Evolutionary conservation across 2,797 vertebrate genomes (phyloP), one percentile per base, ranked within the genome.

Genomic region (Psittacula derbiana): DNA sequence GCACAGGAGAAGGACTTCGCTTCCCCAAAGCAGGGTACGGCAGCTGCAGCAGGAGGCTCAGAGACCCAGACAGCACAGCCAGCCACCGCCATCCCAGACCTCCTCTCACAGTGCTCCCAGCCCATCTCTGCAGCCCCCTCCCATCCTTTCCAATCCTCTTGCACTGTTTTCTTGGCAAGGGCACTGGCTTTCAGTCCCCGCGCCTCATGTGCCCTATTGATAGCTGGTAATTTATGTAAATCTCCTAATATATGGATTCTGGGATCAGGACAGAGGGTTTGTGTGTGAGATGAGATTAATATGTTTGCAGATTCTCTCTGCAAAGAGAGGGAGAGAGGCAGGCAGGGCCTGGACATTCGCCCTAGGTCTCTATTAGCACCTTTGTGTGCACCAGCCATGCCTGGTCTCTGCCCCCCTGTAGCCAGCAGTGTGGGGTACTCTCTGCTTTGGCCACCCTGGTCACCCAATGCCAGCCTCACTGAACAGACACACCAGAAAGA

Each of bases 211-310:
- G 90, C 88, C 96, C 95, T 92, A 94, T 96, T 96, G 96, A 97
- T 97, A 97, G 96, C 95, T 80, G 60, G 95, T 96, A 97, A 97
- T 97, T 95, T 97, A 97, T 97, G 96, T 93, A 97, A 97, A 96
- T 97, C 96, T 96, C 93, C 96, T 96, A 95, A 94, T 94, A 96
- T 96, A 96, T 95, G 96, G 96, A 95, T 96, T 96, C 96, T 97
- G 95, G 96, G 95, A 96, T 97, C 95, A 95, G 94, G 91, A 93
- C 41, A 0, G 73, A 93, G 86, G 90, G 95, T 94, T 95, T 93
- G 92, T 97, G 96, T 96, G 96, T 96, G 95, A 95, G 96, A 96
- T 96, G 96, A 97, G 95, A 97, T 96, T 96, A 96, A 96, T 97
- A 95, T 95, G 96, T 96, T 96, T 96, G 95, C 95, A 96, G 92